Conservation (phyloP, 2,113 vertebrate species). For the Leucosticte australis region DNA sequence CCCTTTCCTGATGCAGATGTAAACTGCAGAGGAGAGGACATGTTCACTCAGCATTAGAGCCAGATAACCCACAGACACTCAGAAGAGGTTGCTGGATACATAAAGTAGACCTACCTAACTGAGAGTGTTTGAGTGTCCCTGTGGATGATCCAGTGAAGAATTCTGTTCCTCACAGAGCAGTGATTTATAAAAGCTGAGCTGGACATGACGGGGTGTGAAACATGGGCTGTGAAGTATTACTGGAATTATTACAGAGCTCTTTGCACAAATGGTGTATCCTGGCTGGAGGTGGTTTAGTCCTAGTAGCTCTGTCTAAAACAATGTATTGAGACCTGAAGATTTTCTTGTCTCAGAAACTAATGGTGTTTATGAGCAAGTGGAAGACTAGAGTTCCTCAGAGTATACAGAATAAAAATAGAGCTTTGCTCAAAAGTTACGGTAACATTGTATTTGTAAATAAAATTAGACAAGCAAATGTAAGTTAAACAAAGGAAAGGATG, state of each 20-base stretch:
- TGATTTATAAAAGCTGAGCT: neutral
- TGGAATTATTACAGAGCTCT: neutral
- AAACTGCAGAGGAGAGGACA: neutral
- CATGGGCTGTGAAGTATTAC: neutral
- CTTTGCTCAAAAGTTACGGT: neutral
- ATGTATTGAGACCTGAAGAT: neutral
- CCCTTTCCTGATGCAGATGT: neutral
- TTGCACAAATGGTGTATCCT: neutral
- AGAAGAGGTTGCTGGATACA: neutral
- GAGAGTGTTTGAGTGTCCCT: fast-evolving
- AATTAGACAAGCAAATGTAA: neutral
- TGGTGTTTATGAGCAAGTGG: neutral
- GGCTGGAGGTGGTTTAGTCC: neutral
- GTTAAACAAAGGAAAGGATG: neutral
- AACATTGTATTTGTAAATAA: neutral
- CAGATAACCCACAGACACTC: neutral
- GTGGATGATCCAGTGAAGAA: neutral
- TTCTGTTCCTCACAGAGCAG: neutral
- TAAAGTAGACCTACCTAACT: neutral
- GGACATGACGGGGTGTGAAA: neutral
- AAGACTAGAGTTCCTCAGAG: neutral
- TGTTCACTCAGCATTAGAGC: neutral
- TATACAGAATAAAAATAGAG: neutral
- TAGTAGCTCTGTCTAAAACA: neutral
- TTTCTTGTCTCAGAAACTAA: neutral